These are phyloP conservation scores for Calidris pygmaea DNA, from an alignment of 2,113 vertebrate species.

Conservation along the genomic window DNA sequence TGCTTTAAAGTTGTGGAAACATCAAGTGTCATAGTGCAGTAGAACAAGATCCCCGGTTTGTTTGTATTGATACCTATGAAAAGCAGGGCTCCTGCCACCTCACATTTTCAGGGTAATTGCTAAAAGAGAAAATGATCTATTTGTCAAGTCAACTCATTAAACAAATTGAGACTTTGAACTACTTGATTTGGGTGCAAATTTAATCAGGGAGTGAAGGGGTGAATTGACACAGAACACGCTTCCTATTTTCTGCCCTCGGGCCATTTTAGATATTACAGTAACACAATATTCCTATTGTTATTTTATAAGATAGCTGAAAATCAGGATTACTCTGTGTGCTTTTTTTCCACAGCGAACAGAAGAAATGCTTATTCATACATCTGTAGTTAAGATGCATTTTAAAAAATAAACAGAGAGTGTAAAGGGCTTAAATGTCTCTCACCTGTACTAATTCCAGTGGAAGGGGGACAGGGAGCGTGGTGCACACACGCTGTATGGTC, in stretches of 20 bases:
- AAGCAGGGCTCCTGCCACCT: not conserved
- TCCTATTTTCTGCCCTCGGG: not conserved
- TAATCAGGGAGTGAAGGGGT: not conserved
- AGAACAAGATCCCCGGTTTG: not conserved
- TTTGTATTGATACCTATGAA: not conserved
- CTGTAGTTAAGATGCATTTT: not conserved
- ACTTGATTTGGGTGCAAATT: slow-evolving; percentile 33
- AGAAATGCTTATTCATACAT: not conserved
- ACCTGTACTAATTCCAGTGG: not conserved
- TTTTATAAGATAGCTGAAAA: not conserved
- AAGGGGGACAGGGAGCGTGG: not conserved
- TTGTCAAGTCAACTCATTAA: slow-evolving; percentile 27
- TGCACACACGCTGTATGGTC: not conserved
- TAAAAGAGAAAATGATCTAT: not conserved
- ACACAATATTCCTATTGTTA: not conserved
- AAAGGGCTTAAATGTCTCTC: not conserved
- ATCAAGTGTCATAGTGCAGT: not conserved
- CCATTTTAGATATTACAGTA: not conserved
- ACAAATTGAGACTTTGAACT: slow-evolving; percentile 32
- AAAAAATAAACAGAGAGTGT: not conserved
- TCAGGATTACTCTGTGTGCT: not conserved
- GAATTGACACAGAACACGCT: slow-evolving; percentile 1
- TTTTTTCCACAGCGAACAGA: not conserved
- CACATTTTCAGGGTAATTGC: not conserved
- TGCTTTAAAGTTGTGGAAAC: not conserved